Base-by-base conservation (phyloP, 1,140 invertebrate species). In the Zaprionus taronus region DNA sequence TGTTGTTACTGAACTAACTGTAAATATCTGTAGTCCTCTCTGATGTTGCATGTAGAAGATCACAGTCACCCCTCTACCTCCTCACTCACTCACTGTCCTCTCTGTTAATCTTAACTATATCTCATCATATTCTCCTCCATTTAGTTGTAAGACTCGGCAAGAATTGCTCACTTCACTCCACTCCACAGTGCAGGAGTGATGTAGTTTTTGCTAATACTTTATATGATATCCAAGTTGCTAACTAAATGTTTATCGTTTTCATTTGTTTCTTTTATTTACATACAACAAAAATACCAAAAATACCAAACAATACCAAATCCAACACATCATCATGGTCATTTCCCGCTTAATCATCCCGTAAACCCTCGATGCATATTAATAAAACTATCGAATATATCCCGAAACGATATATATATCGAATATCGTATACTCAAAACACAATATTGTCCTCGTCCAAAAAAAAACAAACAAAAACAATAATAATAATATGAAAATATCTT, bases 211-310 rank as follows among this genome's bases (percentile, higher is more conserved):
- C 69, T 62, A 34, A 67, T 11, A 62, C 41, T 75, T 44, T 61
- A 75, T 77, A 71, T 76, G 53, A 71, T 82, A 91, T 91, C 74
- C 83, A 91, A 91, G 91, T 92, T 92, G 91, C 91, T 92, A 92
- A 92, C 91, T 92, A 91, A 92, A 91, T 92, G 89, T 92, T 92
- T 92, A 84, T 92, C 79, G 78, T 92, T 92, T 80, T 92, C 87
- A 89, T 92, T 92, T 90, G 86, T 91, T 89, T 90, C 85, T 92
- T 87, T 87, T 84, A 87, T 83, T 89, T 86, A 91, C 90, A 91
- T 86, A 91, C 78, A 76, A 91, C 44, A 61, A 63, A 80, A 80
- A 90, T 83, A 77, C 63, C 72, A 78, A 82, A 64, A 24, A 55
- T 63, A 80, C 80, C 78, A 64, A 60, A 58, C 55, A 81, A 90